Evolutionary conservation across 2,113 vertebrate species (phyloP).

Genomic region (Prunella fulvescens): DNA sequence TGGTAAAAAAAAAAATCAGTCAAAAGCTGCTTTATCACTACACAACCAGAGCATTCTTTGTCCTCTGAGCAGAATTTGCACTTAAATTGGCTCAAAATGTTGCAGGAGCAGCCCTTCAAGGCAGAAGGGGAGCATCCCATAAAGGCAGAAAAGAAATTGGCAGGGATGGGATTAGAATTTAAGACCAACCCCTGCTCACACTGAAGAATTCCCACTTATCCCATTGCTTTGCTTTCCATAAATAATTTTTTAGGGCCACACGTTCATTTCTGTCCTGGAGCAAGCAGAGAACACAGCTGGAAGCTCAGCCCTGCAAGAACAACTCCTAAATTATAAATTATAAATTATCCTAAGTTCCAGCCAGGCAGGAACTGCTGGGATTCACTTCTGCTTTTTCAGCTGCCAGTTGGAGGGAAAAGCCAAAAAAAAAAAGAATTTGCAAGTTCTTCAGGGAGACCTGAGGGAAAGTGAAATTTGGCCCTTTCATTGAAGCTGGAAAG

Average conservation of each 20-base stretch:
- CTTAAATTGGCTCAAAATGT: background rate
- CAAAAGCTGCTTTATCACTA: background rate
- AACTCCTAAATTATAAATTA: background rate
- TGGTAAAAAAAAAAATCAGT: background rate
- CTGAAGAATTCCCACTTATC: background rate
- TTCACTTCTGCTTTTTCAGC: background rate
- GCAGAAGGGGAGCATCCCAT: background rate
- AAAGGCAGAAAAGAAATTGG: background rate
- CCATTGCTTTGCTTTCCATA: background rate
- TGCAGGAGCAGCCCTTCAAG: background rate
- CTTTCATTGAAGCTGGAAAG: background rate
- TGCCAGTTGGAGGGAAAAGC: background rate
- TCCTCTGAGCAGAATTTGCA: background rate
- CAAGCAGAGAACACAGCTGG: background rate
- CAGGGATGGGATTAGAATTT: background rate
- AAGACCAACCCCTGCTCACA: fast-evolving
- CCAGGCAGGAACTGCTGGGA: background rate
- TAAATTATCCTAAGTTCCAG: background rate
- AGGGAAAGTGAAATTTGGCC: background rate
- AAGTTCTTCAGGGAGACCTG: background rate
- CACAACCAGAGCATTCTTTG: background rate
- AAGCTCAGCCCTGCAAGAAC: background rate
- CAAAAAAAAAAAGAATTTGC: background rate
- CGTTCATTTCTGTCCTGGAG: background rate
- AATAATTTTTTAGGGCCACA: background rate